Evolutionary conservation across 2,113 vertebrate species (phyloP).

Genomic region (Silurus asotus): DNA sequence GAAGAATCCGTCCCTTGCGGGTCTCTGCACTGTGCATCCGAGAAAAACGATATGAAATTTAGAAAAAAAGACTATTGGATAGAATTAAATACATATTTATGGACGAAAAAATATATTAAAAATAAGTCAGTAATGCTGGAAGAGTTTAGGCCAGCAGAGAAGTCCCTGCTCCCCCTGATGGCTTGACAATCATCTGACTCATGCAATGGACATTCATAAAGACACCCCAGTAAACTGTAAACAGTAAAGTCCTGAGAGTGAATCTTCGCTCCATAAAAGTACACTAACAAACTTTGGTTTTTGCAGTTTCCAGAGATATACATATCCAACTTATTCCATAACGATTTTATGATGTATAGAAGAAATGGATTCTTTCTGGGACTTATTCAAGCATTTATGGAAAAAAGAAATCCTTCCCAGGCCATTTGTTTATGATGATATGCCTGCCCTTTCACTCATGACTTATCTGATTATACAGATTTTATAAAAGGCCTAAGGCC

Average conservation of each 20-base stretch:
- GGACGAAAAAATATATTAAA: too few relatives aligned
- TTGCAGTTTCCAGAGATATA: not conserved
- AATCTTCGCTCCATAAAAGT: not conserved
- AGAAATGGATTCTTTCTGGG: not conserved
- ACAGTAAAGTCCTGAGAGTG: not conserved
- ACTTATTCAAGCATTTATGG: slow-evolving; percentile 22
- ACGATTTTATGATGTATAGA: slow-evolving; percentile 12
- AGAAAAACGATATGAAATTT: too few relatives aligned
- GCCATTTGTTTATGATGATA: slow-evolving; percentile 36
- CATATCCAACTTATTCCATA: not conserved
- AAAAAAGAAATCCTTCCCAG: slow-evolving; percentile 16
- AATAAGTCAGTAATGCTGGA: too few relatives aligned
- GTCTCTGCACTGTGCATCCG: too few relatives aligned
- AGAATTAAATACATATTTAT: too few relatives aligned
- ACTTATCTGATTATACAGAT: slow-evolving; percentile 43
- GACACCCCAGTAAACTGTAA: not conserved
- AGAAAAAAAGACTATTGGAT: too few relatives aligned
- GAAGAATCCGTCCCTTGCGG: too few relatives aligned
- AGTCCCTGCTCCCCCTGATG: not conserved
- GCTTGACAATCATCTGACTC: not conserved
- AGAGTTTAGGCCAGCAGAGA: too few relatives aligned
- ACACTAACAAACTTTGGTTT: not conserved
- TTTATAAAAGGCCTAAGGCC: not conserved
- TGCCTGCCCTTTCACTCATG: slow-evolving; percentile 28
- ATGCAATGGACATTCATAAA: not conserved